Evolutionary conservation across 2,888 invertebrate genomes (phyloP), one percentile per base, ranked within the genome.

Genomic region (Drosophila paracracens): DNA sequence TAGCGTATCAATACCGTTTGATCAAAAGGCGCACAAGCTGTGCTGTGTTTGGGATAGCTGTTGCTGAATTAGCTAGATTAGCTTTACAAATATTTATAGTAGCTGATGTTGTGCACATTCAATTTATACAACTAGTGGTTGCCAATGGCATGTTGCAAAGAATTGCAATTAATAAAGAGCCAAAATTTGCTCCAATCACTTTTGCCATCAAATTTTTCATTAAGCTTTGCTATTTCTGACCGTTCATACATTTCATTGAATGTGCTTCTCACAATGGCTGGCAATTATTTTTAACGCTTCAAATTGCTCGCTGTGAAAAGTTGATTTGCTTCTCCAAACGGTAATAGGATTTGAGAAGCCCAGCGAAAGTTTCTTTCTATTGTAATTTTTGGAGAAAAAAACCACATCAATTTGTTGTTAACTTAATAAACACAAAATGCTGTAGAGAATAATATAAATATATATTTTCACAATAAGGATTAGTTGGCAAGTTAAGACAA

Each of bases 1-100:
- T 86, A 85, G 76, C 89, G 88, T 85, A 88, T 85, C 88, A 84
- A 89, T 85, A 63, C 74, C 68, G 67, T 51, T 52, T 67, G 75
- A 67, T 79, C 64, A 83, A 83, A 69, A 68, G 52, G 52, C 48
- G 13, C 31, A 48, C 51, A 64, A 65, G 27, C 40, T 40, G 21
- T 10, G 70, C 36, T 13, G 29, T 3, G 35, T 40, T 13, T 18
- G n/a, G 21, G 11, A 61, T 48, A 18, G 48, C 46, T 56, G 40
- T 76, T 76, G 64, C 51, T 76, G 38, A 62, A 78, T 76, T 65
- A 56, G 31, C 65, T 40, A 43, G 64, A 78, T 78, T 80, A 68
- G 54, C 36, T 61, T 18, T n/a, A 51, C 59, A 76, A 62, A 62
- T 65, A 62, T 68, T 68, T 65, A 21, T n/a, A 53, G 29, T 48